These are phyloP conservation scores for Scaptomyza reducta DNA, from an alignment of 2,888 invertebrate genomes.

Conservation along the genomic window DNA sequence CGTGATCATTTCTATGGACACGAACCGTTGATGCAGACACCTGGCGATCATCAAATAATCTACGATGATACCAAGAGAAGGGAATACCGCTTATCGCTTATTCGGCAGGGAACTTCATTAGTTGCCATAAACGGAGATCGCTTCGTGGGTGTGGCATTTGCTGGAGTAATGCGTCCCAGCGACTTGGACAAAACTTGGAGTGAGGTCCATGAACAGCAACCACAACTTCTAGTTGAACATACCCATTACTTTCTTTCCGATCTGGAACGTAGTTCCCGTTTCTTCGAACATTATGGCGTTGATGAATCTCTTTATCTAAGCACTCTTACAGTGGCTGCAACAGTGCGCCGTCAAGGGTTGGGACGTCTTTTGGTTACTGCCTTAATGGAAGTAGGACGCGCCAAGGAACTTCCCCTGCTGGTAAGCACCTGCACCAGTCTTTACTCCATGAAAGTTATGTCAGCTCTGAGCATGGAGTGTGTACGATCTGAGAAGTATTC, in stretches of 20 bases:
- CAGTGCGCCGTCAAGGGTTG: constrained; percentile 59
- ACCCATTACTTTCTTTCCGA: constrained; percentile 57
- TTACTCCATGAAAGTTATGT: constrained; percentile 64
- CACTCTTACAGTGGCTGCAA: constrained; percentile 49
- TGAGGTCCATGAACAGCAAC: constrained; percentile 25
- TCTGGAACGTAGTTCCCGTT: constrained; percentile 60
- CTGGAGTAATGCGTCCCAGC: constrained; percentile 28
- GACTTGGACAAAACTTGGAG: constrained; percentile 38
- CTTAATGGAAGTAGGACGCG: constrained; percentile 59
- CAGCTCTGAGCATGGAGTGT: constrained; percentile 60
- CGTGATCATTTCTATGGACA: constrained; percentile 50
- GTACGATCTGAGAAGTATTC: constrained; percentile 51
- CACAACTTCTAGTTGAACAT: constrained; percentile 42
- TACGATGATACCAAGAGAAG: constrained; percentile 9
- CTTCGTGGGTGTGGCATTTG: constrained; percentile 52
- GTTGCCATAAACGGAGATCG: constrained; percentile 46
- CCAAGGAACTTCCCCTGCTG: constrained; percentile 54
- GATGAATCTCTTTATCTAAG: constrained; percentile 55
- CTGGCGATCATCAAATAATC: constrained; percentile 28
- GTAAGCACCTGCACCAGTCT: constrained; percentile 71
- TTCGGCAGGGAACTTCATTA: constrained; percentile 48
- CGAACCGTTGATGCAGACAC: constrained; percentile 55
- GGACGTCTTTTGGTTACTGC: constrained; percentile 61
- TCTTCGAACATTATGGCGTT: constrained; percentile 54
- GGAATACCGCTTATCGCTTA: constrained; percentile 30